phyloP scores from a whole-genome alignment of 2,113 vertebrate species.

The Penelope pileata region DNA sequence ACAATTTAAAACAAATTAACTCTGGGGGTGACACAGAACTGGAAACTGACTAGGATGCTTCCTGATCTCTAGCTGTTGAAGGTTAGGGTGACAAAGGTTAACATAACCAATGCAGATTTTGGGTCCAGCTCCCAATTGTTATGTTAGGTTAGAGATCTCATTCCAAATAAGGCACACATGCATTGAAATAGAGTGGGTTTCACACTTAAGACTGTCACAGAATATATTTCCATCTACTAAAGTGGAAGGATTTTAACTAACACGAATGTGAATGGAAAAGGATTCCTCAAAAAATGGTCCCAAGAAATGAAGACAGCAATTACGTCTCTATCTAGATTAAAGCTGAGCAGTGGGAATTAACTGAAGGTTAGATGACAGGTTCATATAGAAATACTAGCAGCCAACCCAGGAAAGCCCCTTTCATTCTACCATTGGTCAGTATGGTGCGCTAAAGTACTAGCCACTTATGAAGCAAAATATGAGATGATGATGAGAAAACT shows the following conservation, averaged over 20 bases:
- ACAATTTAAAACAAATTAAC: not conserved
- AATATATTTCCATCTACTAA: not conserved
- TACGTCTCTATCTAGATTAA: not conserved
- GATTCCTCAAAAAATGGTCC: not conserved
- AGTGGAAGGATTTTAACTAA: not conserved
- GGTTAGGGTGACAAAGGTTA: not conserved
- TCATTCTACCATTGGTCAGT: not conserved
- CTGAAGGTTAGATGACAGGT: not conserved
- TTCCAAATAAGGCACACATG: not conserved
- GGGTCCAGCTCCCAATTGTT: not conserved
- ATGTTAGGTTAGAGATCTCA: not conserved
- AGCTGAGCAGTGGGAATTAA: not conserved
- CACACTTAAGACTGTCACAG: not conserved
- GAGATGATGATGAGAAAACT: not conserved
- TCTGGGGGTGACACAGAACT: not conserved
- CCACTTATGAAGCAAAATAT: not conserved
- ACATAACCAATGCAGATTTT: not conserved
- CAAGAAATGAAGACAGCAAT: not conserved
- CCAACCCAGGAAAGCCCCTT: not conserved
- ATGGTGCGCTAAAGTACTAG: not conserved
- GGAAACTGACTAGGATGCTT: not conserved
- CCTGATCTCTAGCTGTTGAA: not conserved
- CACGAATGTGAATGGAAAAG: not conserved
- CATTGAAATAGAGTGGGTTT: not conserved
- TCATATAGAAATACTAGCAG: not conserved